Conservation (phyloP, 2,888 invertebrate genomes). For the Ectemnius continuus region DNA sequence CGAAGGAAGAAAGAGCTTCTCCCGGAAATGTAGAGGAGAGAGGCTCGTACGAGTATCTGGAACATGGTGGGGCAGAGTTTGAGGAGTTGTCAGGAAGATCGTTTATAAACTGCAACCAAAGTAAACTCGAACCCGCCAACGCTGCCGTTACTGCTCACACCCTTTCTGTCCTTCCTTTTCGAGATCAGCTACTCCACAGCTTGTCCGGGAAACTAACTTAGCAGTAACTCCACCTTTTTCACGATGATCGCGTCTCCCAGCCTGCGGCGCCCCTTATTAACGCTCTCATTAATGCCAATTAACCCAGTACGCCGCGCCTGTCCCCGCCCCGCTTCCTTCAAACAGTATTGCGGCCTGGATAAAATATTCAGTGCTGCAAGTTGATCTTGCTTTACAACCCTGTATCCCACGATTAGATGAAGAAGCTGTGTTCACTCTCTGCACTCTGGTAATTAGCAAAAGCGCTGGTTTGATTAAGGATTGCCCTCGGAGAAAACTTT, state of each 20-base stretch:
- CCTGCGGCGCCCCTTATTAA: neutral
- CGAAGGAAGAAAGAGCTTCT: neutral
- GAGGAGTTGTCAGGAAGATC: constrained; percentile 6
- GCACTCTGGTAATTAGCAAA: neutral
- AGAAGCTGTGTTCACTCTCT: too few relatives aligned
- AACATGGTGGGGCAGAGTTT: neutral
- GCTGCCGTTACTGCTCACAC: neutral
- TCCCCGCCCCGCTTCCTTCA: neutral
- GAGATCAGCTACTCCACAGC: neutral
- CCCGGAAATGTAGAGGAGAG: neutral
- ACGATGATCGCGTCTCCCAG: neutral
- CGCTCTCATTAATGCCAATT: neutral
- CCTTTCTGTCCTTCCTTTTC: neutral
- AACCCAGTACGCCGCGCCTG: neutral
- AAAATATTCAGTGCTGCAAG: neutral
- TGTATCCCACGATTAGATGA: too few relatives aligned
- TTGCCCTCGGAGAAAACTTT: neutral
- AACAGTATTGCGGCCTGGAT: neutral
- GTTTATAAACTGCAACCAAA: constrained; percentile 20
- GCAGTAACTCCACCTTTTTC: neutral
- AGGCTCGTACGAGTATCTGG: constrained; percentile 12
- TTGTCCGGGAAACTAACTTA: constrained; percentile 4
- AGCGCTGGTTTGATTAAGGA: neutral
- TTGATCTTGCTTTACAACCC: neutral
- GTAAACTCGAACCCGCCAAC: constrained; percentile 1